Evolutionary conservation across 2,113 vertebrate species (phyloP).

Genomic region (Oreochromis aureus): DNA sequence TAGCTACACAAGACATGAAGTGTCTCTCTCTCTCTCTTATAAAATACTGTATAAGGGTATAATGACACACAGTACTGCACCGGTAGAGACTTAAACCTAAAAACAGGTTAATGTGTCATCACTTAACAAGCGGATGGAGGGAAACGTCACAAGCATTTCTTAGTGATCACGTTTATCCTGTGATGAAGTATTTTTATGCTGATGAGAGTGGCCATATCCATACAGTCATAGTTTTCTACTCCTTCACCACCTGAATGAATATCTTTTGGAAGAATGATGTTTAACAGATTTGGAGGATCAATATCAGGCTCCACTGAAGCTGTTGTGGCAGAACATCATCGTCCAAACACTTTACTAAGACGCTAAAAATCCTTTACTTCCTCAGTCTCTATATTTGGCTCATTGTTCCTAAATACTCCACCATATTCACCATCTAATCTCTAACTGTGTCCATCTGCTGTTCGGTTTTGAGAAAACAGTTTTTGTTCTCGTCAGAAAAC

Average conservation of each 20-base stretch:
- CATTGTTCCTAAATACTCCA: not conserved
- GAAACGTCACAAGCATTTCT: not conserved
- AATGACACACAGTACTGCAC: not conserved
- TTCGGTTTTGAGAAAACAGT: not conserved
- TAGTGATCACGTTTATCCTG: accelerated
- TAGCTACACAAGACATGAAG: accelerated
- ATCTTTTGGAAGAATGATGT: not conserved
- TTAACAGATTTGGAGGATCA: not conserved
- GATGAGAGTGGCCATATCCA: not conserved
- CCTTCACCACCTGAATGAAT: not conserved
- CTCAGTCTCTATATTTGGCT: not conserved
- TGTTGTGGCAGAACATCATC: too few relatives aligned
- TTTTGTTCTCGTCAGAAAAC: not conserved
- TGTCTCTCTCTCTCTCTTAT: too few relatives aligned
- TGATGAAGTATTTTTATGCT: not conserved
- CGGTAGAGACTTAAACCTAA: not conserved
- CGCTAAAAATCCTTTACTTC: not conserved
- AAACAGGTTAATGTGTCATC: not conserved
- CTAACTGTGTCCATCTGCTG: not conserved
- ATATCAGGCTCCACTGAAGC: not conserved
- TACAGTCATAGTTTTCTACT: not conserved
- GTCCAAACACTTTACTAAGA: not conserved
- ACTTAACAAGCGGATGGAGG: not conserved
- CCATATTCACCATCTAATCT: not conserved
- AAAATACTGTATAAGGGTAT: accelerated